These are phyloP conservation scores for Botia almorhae DNA, from an alignment of 2,797 vertebrate species.

Conservation along the genomic window DNA sequence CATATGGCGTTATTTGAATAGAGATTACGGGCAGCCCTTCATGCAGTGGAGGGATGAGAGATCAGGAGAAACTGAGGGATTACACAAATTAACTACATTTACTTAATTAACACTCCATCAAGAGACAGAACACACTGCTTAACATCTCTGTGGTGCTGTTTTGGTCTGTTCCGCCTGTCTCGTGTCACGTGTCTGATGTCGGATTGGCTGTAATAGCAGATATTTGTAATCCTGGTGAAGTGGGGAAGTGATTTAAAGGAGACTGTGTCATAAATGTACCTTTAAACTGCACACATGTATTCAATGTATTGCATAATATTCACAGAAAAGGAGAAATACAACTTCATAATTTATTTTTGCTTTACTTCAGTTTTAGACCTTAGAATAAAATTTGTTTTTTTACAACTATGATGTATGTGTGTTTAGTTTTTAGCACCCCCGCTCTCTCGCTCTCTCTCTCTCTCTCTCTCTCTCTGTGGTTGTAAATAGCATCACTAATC, in stretches of 20 bases:
- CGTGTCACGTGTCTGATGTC: conserved; percentile 69
- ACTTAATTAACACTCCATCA: conserved; percentile 77
- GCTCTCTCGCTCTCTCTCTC: no score
- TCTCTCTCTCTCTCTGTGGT: conserved; percentile 13
- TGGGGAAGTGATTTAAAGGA: neutral
- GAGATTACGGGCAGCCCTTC: conserved; percentile 81
- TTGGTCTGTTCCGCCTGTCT: conserved; percentile 54
- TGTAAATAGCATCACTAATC: conserved; percentile 86
- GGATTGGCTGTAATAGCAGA: conserved; percentile 72
- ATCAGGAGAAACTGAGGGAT: conserved; percentile 73
- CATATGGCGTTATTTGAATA: conserved; percentile 87
- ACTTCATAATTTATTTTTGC: neutral
- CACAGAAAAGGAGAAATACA: no score
- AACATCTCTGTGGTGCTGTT: conserved; percentile 75
- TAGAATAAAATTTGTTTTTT: no score
- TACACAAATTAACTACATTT: conserved; percentile 82
- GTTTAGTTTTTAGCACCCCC: conserved; percentile 54
- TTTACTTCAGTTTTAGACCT: neutral
- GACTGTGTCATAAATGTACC: no score
- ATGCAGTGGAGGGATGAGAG: conserved; percentile 69
- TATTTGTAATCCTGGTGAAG: conserved; percentile 58
- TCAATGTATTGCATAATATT: no score
- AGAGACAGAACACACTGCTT: conserved; percentile 74
- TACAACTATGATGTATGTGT: conserved; percentile 64
- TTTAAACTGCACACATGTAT: no score